Evolutionary conservation across 1,140 invertebrate genomes (phyloP), one percentile per base, ranked within the genome.

Genomic region (Meteorus sp.): DNA sequence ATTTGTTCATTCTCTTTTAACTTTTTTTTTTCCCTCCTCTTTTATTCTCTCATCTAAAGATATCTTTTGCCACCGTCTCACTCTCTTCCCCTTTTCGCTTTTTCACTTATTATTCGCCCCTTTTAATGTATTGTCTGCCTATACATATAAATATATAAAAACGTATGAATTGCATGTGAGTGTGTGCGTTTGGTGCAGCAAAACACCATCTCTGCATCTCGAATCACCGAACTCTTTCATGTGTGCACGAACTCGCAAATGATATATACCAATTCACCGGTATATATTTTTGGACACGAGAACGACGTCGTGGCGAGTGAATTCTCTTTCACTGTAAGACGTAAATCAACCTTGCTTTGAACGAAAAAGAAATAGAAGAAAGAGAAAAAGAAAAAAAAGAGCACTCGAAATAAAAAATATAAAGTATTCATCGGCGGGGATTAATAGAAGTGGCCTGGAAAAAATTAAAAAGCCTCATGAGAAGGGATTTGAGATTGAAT

Each of bases 381-480:
- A 44, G 25, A 2, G 23, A 25, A 27, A 25, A 3, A n/a, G n/a
- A n/a, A n/a, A n/a, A n/a, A n/a, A n/a, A 22, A 52, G 27, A 17
- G 7, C 4, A 6, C 9, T n/a, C n/a, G n/a, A n/a, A n/a, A n/a
- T n/a, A n/a, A n/a, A 52, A 2, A 54, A 41, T 41, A 59, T 59
- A 35, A 59, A 54, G 41, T 54, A 54, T 59, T 59, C 51, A 48
- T 54, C 20, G 41, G 19, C 33, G 41, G 35, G 13, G 43, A 59
- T 54, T 59, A 72, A 70, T 68, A 56, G 59, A 67, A 68, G 59
- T 68, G 56, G 61, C 57, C 58, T 59, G 63, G 22, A 59, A 70
- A 68, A 67, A 68, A 70, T 72, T 64, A 68, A 66, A 64, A 68
- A 66, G 57, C 65, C 60, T 62, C 60, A n/a, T n/a, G n/a, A 48